phyloP scores from a whole-genome alignment of 2,888 invertebrate species.

The Seira musarum region DNA sequence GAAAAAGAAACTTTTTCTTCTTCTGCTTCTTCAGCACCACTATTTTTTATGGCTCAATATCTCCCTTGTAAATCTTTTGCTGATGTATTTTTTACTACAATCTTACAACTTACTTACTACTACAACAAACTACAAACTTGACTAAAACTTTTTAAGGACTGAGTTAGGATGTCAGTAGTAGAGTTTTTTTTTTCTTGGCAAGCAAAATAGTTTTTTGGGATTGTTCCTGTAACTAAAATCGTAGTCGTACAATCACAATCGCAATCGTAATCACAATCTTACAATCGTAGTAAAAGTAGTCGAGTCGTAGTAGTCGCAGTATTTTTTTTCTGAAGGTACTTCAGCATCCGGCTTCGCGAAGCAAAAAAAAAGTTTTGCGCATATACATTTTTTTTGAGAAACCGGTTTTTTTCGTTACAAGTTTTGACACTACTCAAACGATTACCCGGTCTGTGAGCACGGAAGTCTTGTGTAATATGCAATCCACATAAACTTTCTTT shows the following conservation, averaged over 20 bases:
- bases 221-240: no score
- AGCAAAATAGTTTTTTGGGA: neutral
- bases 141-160: conserved; percentile 51
- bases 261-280: no score
- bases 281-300: conserved; percentile 31
- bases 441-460: neutral
- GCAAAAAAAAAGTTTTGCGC: neutral
- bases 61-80: no score
- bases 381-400: no score
- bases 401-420: conserved; percentile 51
- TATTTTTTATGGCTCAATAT: conserved; percentile 51
- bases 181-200: conserved; percentile 21
- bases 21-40: conserved; percentile 34
- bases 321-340: conserved; percentile 41
- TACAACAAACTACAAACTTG: conserved; percentile 1
- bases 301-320: conserved; percentile 28
- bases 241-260: no score
- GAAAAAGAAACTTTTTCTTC: conserved; percentile 15
- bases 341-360: conserved; percentile 48
- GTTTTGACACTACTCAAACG: conserved; percentile 2
- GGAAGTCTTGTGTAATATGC: no score
- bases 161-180: conserved; percentile 63
- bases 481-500: no score
- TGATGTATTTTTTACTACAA: neutral
- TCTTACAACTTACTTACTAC: neutral